A percentile compares a stretch with the other conserved stretches of the same genome.
Conservation (phyloP, 2,113 vertebrate species). For the Tapirus terrestris region DNA sequence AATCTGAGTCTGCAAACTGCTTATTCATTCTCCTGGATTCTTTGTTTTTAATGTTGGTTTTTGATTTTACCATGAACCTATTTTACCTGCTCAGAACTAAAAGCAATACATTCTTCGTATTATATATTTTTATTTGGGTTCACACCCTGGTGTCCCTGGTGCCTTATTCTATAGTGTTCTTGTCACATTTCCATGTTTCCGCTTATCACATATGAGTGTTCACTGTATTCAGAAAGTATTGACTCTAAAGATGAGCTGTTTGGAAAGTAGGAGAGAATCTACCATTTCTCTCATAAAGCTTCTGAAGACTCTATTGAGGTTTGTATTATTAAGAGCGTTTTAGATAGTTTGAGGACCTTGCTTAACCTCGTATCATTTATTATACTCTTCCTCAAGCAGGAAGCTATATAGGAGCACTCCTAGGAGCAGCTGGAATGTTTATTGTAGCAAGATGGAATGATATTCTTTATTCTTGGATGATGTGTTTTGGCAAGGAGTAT, state of each 20-base stretch:
- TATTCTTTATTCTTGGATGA: background rate
- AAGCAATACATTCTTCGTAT: background rate
- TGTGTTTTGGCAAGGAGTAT: background rate
- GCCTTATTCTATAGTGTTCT: background rate
- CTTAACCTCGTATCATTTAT: background rate
- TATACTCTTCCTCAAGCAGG: background rate
- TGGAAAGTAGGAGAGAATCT: background rate
- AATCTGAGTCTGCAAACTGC: constrained; percentile 63
- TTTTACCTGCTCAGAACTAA: constrained; percentile 11
- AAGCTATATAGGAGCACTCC: background rate
- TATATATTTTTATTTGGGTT: background rate
- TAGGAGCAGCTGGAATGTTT: background rate
- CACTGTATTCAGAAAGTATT: background rate
- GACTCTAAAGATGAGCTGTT: background rate
- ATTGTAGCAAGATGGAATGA: background rate
- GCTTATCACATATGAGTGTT: background rate
- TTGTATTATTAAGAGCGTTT: constrained; percentile 17
- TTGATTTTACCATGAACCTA: background rate
- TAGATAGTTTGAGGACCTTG: background rate
- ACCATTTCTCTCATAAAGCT: background rate
- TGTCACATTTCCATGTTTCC: background rate
- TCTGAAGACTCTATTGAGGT: background rate
- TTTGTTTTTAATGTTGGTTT: background rate
- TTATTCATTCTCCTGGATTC: constrained; percentile 41
- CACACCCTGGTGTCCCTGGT: background rate